Evolutionary conservation across 2,888 invertebrate species (phyloP).

Genomic region (Polydesmus complanatus): DNA sequence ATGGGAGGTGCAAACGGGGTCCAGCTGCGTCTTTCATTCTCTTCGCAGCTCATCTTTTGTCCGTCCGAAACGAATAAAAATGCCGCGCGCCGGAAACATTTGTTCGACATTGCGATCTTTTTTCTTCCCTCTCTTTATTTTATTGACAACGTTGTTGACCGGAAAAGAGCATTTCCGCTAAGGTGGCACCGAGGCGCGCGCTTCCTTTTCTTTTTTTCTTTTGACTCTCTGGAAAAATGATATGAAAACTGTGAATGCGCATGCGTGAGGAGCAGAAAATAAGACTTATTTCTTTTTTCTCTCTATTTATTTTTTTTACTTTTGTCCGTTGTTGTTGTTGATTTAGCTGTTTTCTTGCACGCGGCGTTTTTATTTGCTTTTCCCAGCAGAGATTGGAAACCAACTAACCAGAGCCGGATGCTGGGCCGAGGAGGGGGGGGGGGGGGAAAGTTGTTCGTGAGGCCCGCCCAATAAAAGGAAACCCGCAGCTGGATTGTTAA

Average conservation of each 20-base stretch:
- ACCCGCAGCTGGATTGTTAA: no score
- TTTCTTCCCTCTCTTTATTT: neutral
- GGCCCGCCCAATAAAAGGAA: no score
- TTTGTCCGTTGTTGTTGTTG: neutral
- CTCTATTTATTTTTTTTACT: neutral
- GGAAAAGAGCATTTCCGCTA: neutral
- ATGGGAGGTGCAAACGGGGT: no score
- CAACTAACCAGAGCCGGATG: no score
- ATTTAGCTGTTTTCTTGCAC: neutral
- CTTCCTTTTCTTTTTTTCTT: neutral
- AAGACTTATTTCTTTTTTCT: neutral
- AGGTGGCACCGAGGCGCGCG: neutral
- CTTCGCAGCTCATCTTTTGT: neutral
- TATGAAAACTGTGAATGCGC: neutral
- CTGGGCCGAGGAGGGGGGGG: no score
- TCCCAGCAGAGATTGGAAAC: no score
- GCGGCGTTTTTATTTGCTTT: no score
- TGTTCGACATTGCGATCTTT: no score
- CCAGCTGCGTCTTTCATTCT: neutral
- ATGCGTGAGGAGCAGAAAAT: neutral
- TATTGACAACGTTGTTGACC: neutral
- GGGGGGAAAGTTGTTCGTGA: no score
- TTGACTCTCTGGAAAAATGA: neutral
- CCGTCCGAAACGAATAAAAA: neutral
- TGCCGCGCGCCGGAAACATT: no score